These are phyloP conservation scores for Myotis pilosus DNA, from an alignment of 2,797 vertebrate species.

Conservation along the genomic window DNA sequence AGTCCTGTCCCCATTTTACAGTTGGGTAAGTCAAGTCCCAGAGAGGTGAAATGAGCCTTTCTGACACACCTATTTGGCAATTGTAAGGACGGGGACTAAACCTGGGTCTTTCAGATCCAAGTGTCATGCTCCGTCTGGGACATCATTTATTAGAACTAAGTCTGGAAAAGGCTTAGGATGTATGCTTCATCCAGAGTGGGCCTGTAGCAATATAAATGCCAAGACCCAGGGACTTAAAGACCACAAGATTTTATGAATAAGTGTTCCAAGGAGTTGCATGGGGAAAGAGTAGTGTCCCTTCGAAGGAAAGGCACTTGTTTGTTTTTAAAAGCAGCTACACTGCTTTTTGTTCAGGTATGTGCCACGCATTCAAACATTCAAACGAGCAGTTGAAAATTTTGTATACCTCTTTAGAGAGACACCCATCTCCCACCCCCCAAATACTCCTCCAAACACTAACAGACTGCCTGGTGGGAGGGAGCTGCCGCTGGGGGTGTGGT, in stretches of 20 bases:
- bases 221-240: background rate
- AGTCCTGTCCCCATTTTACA: background rate
- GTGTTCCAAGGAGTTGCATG: background rate
- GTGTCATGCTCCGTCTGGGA: background rate
- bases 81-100: background rate
- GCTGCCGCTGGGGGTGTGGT: no score
- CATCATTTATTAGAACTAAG: background rate
- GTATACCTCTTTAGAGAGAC: background rate
- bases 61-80: background rate
- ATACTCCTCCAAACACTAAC: background rate
- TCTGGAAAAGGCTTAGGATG: conserved; percentile 6
- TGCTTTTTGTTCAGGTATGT: background rate
- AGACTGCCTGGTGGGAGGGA: background rate
- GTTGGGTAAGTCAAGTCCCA: background rate
- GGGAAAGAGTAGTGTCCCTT: background rate
- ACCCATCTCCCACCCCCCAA: background rate
- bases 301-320: background rate
- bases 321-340: background rate
- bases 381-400: conserved; percentile 35
- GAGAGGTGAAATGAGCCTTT: background rate
- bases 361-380: background rate
- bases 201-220: background rate
- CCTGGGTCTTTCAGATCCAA: background rate
- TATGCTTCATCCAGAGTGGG: background rate
- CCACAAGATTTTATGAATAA: background rate